phyloP scores from a whole-genome alignment of 2,888 invertebrate species.

The Cryptocephalus moraei region DNA sequence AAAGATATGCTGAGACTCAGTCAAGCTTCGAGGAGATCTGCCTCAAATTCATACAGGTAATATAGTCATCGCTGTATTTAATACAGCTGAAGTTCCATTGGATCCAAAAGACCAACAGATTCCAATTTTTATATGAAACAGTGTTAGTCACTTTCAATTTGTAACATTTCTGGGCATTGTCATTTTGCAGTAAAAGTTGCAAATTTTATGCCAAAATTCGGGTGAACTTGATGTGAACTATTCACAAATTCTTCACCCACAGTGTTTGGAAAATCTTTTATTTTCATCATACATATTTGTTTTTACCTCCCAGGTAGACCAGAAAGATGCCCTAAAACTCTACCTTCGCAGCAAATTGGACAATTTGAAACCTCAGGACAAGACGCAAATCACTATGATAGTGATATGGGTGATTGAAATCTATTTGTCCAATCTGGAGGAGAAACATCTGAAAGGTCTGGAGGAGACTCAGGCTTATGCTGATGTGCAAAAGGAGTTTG shows the following conservation, averaged over 20 bases:
- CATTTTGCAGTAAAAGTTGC: too few species aligned
- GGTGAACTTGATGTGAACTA: too few species aligned
- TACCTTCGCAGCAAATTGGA: slow-evolving; percentile 69
- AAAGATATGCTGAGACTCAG: slow-evolving; percentile 80
- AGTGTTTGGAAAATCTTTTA: too few species aligned
- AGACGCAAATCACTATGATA: slow-evolving; percentile 84
- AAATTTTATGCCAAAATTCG: too few species aligned
- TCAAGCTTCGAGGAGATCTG: slow-evolving; percentile 92
- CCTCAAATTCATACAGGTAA: slow-evolving; percentile 71
- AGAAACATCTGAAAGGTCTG: slow-evolving; percentile 44
- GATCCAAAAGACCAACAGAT: too few species aligned
- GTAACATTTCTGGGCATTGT: too few species aligned
- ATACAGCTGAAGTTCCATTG: too few species aligned
- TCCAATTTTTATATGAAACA: too few species aligned
- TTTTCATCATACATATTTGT: too few species aligned
- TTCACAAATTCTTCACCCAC: too few species aligned
- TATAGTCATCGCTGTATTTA: too few species aligned
- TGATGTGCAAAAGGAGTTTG: slow-evolving; percentile 64
- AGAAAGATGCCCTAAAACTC: not conserved
- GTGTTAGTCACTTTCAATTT: too few species aligned
- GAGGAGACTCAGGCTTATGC: slow-evolving; percentile 40
- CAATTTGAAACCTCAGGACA: slow-evolving; percentile 59
- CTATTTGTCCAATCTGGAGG: slow-evolving; percentile 80
- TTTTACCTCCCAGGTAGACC: not conserved
- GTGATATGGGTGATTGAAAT: slow-evolving; percentile 93